Conservation (phyloP, 2,888 invertebrate species). For the Pollenia griseotomentosa region DNA sequence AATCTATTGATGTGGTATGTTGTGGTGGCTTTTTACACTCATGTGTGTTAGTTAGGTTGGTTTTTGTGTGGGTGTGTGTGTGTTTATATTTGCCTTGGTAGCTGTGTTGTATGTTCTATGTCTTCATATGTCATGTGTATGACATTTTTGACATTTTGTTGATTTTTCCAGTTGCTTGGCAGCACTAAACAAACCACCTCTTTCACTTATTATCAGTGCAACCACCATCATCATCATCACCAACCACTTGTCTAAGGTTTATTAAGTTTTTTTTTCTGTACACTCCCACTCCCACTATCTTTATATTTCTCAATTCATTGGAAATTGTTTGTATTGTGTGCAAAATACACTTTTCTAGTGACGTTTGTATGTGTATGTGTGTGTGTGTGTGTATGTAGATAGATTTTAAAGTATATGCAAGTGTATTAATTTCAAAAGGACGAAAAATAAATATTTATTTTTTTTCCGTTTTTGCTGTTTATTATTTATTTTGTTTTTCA, state of each 20-base stretch:
- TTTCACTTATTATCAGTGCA: slow-evolving; percentile 10
- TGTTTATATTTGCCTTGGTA: neutral
- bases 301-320: neutral
- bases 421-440: slow-evolving; percentile 64
- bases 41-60: neutral
- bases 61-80: neutral
- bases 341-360: neutral
- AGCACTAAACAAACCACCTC: slow-evolving; percentile 33
- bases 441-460: slow-evolving; percentile 67
- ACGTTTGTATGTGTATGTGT: neutral
- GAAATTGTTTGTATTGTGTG: neutral
- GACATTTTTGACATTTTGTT: slow-evolving; percentile 72
- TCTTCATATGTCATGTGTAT: slow-evolving; percentile 67
- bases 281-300: neutral
- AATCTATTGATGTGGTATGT: neutral
- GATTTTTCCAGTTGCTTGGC: slow-evolving; percentile 70
- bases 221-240: neutral
- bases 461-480: slow-evolving; percentile 22
- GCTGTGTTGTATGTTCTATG: slow-evolving; percentile 43
- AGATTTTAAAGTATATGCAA: neutral
- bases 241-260: slow-evolving; percentile 20
- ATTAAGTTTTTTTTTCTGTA: neutral
- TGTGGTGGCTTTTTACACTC: neutral
- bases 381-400: neutral
- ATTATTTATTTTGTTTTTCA: slow-evolving; percentile 6